Evolutionary conservation across 1,140 invertebrate genomes (phyloP), one percentile per base, ranked within the genome.

Genomic region (Papilio helenus): DNA sequence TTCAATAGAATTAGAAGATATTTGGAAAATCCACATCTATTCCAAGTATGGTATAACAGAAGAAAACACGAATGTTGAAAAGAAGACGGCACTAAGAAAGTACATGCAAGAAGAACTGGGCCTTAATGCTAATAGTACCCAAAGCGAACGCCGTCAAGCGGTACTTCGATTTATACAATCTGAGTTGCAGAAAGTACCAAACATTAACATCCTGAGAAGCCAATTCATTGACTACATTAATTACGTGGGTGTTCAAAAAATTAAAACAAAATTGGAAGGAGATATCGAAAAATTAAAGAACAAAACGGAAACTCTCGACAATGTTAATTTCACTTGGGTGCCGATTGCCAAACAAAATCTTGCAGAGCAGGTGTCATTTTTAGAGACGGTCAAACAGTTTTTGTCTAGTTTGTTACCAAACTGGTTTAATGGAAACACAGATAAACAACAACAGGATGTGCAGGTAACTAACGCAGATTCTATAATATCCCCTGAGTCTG

Each of bases 11-110:
- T 72, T 93, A 18, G 87, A 90, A 81, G 88, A 91, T 77, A 85
- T 94, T 72, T 93, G 91, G 90, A 89, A 88, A 82, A 83, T 84
- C 71, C 87, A 91, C 34, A 85, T 94, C n/a, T 92, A 92, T 80
- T 71, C 86, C 23, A 91, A 91, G 71, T 94, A 93, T 76, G 92
- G 90, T 20, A 84, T 94, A 76, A 86, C 79, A 72, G 79, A 84
- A 9, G 80, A 84, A 18, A 93, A 89, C 79, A 86, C 88, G 7
- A 87, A 84, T 16, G 72, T 89, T 65, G 90, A 91, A 78, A 92
- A 88, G 74, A 88, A 90, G 58, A 82, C 85, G 58, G 91, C 88
- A 0, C 61, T 92, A 39, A 83, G 86, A 51, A 88, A 78, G 80
- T 93, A 90, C 79, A 77, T 92, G 44, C 79, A 87, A 80, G 89